phyloP scores from a whole-genome alignment of 2,113 vertebrate species.

The Triplophysa rosa region DNA sequence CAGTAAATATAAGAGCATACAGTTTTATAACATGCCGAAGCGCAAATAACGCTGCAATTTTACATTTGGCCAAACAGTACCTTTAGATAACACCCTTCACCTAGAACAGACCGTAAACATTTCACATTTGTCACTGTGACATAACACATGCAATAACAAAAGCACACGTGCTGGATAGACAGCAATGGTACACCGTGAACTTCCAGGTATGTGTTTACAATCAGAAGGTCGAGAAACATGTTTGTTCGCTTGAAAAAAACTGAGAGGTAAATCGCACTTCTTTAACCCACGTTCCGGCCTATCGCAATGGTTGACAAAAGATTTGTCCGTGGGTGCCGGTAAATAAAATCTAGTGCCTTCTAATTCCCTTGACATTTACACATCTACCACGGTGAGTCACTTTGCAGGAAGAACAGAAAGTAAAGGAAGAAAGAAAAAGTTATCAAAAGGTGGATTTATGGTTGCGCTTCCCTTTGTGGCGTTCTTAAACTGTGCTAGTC shows the following conservation, averaged over 20 bases:
- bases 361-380: slow-evolving; percentile 79
- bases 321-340: slow-evolving; percentile 63
- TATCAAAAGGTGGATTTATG: slow-evolving; percentile 45
- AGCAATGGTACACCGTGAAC: not conserved
- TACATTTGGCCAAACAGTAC: too few species aligned
- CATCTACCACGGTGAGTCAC: slow-evolving; percentile 66
- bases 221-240: not conserved
- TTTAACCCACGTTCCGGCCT: slow-evolving; percentile 53
- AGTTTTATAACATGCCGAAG: too few species aligned
- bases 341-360: slow-evolving; percentile 56
- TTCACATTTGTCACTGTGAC: not conserved
- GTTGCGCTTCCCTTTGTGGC: slow-evolving; percentile 33
- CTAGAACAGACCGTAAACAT: not conserved
- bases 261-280: slow-evolving; percentile 40
- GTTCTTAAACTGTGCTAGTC: slow-evolving; percentile 27
- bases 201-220: not conserved
- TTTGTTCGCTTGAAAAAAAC: not conserved
- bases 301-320: slow-evolving; percentile 67
- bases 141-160: not conserved
- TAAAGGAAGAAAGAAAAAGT: not conserved
- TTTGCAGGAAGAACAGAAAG: slow-evolving; percentile 25
- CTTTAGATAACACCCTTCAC: not conserved
- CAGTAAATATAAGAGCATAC: too few species aligned
- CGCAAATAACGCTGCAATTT: too few species aligned
- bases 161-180: not conserved